phyloP scores from a whole-genome alignment of 2,888 invertebrate genomes.

The Pyrochroa serraticornis region DNA sequence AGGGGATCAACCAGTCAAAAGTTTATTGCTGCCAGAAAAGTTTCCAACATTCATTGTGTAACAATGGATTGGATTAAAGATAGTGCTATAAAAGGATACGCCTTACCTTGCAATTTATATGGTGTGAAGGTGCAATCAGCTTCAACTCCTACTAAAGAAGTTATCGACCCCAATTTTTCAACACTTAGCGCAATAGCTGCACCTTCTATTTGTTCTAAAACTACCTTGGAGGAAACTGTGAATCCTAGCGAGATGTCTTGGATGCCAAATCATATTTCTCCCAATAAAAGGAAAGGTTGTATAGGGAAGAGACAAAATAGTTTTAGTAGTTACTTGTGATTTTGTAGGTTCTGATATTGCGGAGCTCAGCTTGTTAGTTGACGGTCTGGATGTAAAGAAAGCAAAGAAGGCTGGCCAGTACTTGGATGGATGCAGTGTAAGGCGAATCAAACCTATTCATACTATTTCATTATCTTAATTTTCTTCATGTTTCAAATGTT shows the following conservation, averaged over 20 bases:
- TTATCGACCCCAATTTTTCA: constrained; percentile 58
- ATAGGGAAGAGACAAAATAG: background rate
- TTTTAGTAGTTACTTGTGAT: constrained; percentile 11
- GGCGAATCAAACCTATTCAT: constrained; percentile 39
- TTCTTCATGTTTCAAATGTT: constrained; percentile 24
- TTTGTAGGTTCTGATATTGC: constrained; percentile 22
- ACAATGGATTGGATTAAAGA: constrained; percentile 79
- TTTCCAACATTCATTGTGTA: constrained; percentile 67
- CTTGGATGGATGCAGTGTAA: constrained; percentile 87
- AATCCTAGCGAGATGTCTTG: constrained; percentile 21
- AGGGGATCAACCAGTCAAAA: constrained; percentile 76
- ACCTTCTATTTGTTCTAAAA: constrained; percentile 6
- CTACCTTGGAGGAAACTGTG: constrained; percentile 30
- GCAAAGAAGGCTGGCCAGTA: constrained; percentile 79
- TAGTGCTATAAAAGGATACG: constrained; percentile 74
- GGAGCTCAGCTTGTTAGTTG: constrained; percentile 43
- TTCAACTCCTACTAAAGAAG: constrained; percentile 72
- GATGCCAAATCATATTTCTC: constrained; percentile 2
- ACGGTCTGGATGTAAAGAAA: constrained; percentile 66
- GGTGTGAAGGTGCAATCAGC: constrained; percentile 67
- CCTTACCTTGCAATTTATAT: constrained; percentile 67
- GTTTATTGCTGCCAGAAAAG: constrained; percentile 65
- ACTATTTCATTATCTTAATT: constrained; percentile 24
- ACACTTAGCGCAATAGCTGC: constrained; percentile 57
- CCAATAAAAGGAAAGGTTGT: constrained; percentile 30